Percentiles rank a stretch among this genome's conserved stretches.
These are phyloP conservation scores for Callorhinus ursinus DNA, from an alignment of 2,113 vertebrate genomes.

Conservation along the genomic window DNA sequence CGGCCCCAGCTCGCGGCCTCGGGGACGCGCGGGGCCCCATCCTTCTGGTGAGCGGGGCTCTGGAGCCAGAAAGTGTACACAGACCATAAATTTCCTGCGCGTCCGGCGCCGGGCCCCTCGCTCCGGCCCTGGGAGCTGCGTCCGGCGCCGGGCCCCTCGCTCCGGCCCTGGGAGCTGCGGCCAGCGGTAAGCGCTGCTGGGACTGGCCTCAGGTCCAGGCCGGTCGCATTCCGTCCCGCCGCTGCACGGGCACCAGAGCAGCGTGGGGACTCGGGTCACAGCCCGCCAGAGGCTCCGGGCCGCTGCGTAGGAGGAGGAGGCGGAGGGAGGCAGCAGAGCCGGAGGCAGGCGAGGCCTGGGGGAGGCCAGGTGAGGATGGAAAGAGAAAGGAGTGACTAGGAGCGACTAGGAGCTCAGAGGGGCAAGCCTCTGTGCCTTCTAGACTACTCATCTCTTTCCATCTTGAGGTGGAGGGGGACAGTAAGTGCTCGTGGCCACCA, in stretches of 20 bases:
- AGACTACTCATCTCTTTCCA: accelerated
- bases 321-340: not conserved
- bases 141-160: slow-evolving; percentile 78
- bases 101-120: slow-evolving; percentile 75
- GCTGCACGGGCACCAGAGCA: slow-evolving; percentile 78
- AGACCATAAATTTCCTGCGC: slow-evolving; percentile 92
- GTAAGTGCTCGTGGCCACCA: accelerated
- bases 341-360: not conserved
- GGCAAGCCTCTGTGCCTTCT: not conserved
- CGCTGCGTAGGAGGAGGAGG: accelerated
- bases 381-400: not conserved
- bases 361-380: not conserved
- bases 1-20: slow-evolving; percentile 79
- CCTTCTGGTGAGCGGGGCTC: slow-evolving; percentile 88
- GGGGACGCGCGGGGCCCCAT: slow-evolving; percentile 86
- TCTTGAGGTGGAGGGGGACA: not conserved
- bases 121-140: slow-evolving; percentile 83
- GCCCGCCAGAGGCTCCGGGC: slow-evolving; percentile 44
- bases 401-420: not conserved
- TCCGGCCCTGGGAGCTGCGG: slow-evolving; percentile 82
- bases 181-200: slow-evolving; percentile 79
- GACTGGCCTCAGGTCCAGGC: slow-evolving; percentile 76
- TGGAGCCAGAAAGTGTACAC: slow-evolving; percentile 96
- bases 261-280: slow-evolving; percentile 79
- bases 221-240: slow-evolving; percentile 81